These are phyloP conservation scores for Neogale vison DNA, from an alignment of 2,113 vertebrate species.

Conservation along the genomic window DNA sequence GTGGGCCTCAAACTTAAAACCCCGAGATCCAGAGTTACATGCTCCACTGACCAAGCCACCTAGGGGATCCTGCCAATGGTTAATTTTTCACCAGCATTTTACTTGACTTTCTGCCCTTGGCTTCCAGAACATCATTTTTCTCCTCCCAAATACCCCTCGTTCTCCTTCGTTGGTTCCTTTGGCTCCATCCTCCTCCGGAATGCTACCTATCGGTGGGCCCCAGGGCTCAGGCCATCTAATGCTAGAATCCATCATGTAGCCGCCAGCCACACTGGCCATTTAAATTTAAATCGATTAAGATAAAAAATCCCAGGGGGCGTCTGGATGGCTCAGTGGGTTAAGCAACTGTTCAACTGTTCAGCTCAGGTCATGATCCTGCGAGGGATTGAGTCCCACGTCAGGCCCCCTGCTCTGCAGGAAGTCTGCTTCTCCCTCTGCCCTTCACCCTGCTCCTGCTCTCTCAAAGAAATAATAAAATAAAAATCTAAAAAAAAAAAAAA, in stretches of 20 bases:
- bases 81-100: neutral
- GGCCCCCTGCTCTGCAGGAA: too few species aligned
- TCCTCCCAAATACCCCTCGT: too few species aligned
- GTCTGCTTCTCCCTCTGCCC: too few species aligned
- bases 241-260: neutral
- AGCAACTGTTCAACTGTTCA: too few species aligned
- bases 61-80: rapidly evolving
- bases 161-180: neutral
- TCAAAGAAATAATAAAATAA: too few species aligned
- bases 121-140: neutral
- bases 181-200: neutral
- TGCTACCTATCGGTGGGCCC: rapidly evolving
- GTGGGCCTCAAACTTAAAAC: neutral
- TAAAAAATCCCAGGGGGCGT: neutral
- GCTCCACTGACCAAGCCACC: neutral
- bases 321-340: too few species aligned
- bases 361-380: too few species aligned
- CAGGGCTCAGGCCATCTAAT: neutral
- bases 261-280: neutral
- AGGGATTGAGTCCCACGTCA: too few species aligned
- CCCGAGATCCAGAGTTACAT: neutral
- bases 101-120: neutral
- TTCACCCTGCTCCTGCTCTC: too few species aligned
- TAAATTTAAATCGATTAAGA: neutral
- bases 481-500: neutral